Conservation (phyloP, 2,888 invertebrate species). For the Stictocephala bisonia region DNA sequence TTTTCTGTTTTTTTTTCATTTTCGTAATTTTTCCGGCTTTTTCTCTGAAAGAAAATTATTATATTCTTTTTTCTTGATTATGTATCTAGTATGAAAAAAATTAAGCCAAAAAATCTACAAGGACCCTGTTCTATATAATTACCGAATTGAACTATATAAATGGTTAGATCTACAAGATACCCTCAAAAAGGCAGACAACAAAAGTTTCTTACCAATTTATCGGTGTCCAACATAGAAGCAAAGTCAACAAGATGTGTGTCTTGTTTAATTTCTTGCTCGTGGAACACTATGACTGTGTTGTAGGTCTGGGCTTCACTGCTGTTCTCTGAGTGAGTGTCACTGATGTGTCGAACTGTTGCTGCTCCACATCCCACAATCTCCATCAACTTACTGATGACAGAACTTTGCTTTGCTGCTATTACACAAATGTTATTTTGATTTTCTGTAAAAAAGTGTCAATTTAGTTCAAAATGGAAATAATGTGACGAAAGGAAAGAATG, state of each 20-base stretch:
- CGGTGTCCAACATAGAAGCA: constrained; percentile 57
- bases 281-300: constrained; percentile 59
- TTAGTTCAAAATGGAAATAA: neutral
- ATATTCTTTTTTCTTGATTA: no score
- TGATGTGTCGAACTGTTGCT: constrained; percentile 51
- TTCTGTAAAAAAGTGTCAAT: constrained; percentile 52
- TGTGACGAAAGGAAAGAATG: no score
- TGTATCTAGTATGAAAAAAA: no score
- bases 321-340: neutral
- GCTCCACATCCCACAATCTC: constrained; percentile 56
- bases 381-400: constrained; percentile 51
- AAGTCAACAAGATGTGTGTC: constrained; percentile 58
- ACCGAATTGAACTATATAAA: no score
- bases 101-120: no score
- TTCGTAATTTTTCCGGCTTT: no score
- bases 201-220: constrained; percentile 53
- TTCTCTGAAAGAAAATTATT: no score
- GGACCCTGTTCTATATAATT: no score
- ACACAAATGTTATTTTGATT: constrained; percentile 58
- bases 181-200: no score
- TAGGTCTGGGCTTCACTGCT: constrained; percentile 47
- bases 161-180: no score
- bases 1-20: no score
- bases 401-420: constrained; percentile 56
- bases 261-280: constrained; percentile 57